These are phyloP conservation scores for Brevipalpus yothersi DNA, from an alignment of 1,140 invertebrate species.

Conservation along the genomic window DNA sequence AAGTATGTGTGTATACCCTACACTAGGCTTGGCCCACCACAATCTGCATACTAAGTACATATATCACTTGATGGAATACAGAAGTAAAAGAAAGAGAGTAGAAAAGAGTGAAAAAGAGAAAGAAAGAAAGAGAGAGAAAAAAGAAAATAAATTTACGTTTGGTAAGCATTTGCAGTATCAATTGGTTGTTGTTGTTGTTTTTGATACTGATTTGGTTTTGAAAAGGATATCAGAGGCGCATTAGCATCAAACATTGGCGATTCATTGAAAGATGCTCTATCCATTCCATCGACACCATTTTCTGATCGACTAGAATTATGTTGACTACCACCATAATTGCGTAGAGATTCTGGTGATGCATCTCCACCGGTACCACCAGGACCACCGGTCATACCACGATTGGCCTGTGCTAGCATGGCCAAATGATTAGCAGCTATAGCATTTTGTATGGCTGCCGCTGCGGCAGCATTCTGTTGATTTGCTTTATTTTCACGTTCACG, in stretches of 20 bases:
- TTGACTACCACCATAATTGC: slow-evolving; percentile 10
- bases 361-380: neutral
- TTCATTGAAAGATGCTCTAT: slow-evolving; percentile 9
- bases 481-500: slow-evolving; percentile 13
- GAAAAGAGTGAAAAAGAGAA: neutral
- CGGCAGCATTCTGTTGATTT: slow-evolving; percentile 13
- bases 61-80: neutral
- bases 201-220: neutral
- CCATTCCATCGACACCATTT: slow-evolving; percentile 13
- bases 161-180: neutral
- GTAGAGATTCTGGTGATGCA: slow-evolving; percentile 13
- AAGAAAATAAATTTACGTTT: neutral
- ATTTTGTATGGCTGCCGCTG: slow-evolving; percentile 1
- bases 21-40: no score
- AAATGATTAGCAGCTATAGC: slow-evolving; percentile 9
- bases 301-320: slow-evolving; percentile 2
- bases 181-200: slow-evolving; percentile 9
- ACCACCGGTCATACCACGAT: slow-evolving; percentile 4
- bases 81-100: neutral
- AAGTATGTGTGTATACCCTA: no score
- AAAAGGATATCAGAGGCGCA: slow-evolving; percentile 24
- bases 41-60: no score
- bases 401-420: slow-evolving; percentile 6
- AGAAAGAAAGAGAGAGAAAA: neutral
- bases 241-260: slow-evolving; percentile 10